Evolutionary conservation across 2,888 invertebrate genomes (phyloP), one percentile per base, ranked within the genome.

Genomic region (Sinotaia quadrata): DNA sequence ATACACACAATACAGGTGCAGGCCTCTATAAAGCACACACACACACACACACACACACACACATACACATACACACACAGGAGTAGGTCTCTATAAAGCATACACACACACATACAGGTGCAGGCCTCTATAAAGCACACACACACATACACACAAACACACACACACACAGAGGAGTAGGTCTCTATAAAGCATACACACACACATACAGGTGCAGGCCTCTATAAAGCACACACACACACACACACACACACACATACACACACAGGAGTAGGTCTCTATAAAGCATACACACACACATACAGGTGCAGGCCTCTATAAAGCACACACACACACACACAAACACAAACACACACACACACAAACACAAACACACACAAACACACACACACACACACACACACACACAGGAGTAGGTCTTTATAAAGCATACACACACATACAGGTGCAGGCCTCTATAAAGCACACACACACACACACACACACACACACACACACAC

Each of bases 201-300:
- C 63, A 63, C 24, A 52, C 31, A 62, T 33, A 10, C 49, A 63
- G 21, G 24, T 36, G 29, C 63, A n/a, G n/a, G n/a, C n/a, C n/a
- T n/a, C n/a, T n/a, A n/a, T n/a, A n/a, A n/a, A n/a, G 27, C 36
- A 27, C 51, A 33, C 62, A 21, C 47, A 27, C 63, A 52, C 21
- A 52, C 63, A 2, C 41, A 1, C 15, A 41, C 41, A 41, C 2
- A 18, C 41, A n/a, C 41, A 18, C 41, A 41, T 41, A 1, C 41
- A 18, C 15, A 2, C 15, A 1, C 41, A 18, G 41, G 3, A 41
- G 3, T 41, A 18, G 15, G 41, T n/a, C 1, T 2, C n/a, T 12
- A 41, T 2, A n/a, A 18, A 2, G 41, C 41, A 41, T 12, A 41
- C 41, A 18, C 2, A 18, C 1, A 18, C 3, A 18, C 3, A 18